Evolutionary conservation across 2,113 vertebrate species (phyloP), one percentile per base, ranked within the genome.

Genomic region (Pachycephala philippinensis): DNA sequence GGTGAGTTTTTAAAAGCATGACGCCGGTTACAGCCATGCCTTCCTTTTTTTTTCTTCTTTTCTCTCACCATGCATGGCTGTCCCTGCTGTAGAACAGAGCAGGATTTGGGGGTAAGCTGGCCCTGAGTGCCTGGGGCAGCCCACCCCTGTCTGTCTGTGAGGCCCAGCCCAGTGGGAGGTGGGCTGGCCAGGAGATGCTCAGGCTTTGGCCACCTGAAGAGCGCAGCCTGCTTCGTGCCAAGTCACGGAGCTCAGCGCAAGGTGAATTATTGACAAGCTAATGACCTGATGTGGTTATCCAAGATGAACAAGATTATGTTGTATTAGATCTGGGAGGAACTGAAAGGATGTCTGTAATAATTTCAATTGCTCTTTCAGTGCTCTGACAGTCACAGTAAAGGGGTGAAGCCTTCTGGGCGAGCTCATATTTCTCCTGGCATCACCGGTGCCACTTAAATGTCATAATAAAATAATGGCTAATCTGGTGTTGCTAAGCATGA

Each of bases 221-320:
- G 35, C 39, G 3, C 33, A 64, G 53, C 28, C 47, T 47, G 63
- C 68, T 49, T 30, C 1, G 23, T 65, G 81, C 84, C 50, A 56
- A 64, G 75, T 37, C 61, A 3, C 1, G 0, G 70, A 6, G 4
- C 75, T 59, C 0, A 0, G 47, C 1, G 0, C 3, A 6, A 80
- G 56, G 60, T 39, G 78, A 87, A 63, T 91, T 89, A 71, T 78
- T 20, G 7, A 30, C 1, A 2, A 35, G 45, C 49, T 88, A 50
- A 79, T 69, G 75, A 13, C 49, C 35, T 44, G 30, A 49, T 2
- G 2, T 76, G 44, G 28, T 85, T 94, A 57, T 64, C 57, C 2
- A 5, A 33, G 87, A 40, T 63, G 75, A 79, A 33, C 15, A 11
- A 28, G 82, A 57, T 90, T 83, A 18, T 1, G 3, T 49, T 64